Evolutionary conservation across 1,140 invertebrate genomes (phyloP).

Genomic region (Heliconius himera): DNA sequence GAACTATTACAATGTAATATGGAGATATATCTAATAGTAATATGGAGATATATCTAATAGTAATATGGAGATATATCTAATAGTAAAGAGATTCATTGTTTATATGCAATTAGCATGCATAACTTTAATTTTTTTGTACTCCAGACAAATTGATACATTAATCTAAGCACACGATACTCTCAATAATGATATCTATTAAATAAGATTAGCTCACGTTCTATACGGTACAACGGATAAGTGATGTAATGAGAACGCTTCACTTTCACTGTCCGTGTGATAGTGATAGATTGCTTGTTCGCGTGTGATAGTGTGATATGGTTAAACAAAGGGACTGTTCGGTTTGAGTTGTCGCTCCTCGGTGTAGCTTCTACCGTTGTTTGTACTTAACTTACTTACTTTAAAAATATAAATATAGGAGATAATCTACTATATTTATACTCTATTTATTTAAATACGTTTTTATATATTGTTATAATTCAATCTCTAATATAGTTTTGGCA

Average conservation of each 20-base stretch:
- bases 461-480: too few species aligned
- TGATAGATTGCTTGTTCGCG: conserved; percentile 18
- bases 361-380: not conserved
- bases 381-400: too few species aligned
- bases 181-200: not conserved
- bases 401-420: not conserved
- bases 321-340: conserved; percentile 1
- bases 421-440: too few species aligned
- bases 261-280: conserved; percentile 13
- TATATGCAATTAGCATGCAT: not conserved
- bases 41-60: too few species aligned
- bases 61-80: too few species aligned
- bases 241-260: conserved; percentile 16
- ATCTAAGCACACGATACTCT: not conserved
- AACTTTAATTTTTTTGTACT: not conserved
- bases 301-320: conserved; percentile 6
- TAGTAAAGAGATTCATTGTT: too few species aligned
- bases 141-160: not conserved
- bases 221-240: conserved; percentile 15
- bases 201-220: conserved; percentile 1
- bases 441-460: too few species aligned
- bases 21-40: too few species aligned
- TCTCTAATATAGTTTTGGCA: too few species aligned
- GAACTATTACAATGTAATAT: too few species aligned
- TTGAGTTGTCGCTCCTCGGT: not conserved